A percentile compares a stretch with the other conserved stretches of the same genome.
These are phyloP conservation scores for Liodrosophila aerea DNA, from an alignment of 2,888 invertebrate genomes.

Conservation along the genomic window DNA sequence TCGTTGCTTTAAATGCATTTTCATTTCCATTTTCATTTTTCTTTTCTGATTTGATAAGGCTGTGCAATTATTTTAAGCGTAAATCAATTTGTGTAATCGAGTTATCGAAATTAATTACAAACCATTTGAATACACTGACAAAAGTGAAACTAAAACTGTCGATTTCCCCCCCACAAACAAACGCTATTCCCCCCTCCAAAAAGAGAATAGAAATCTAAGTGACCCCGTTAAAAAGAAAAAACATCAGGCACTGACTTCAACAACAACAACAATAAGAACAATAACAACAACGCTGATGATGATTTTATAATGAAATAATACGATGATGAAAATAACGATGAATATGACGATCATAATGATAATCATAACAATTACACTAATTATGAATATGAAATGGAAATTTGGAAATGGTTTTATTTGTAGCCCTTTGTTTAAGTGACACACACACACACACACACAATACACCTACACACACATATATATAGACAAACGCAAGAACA, in stretches of 20 bases:
- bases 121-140: too few relatives aligned
- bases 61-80: too few relatives aligned
- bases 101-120: too few relatives aligned
- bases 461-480: constrained; percentile 24
- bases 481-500: constrained; percentile 23
- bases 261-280: constrained; percentile 6
- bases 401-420: constrained; percentile 63
- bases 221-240: not conserved
- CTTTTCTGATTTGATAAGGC: not conserved
- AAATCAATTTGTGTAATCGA: too few relatives aligned
- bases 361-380: not conserved
- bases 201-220: too few relatives aligned
- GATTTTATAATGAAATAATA: constrained; percentile 7
- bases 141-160: too few relatives aligned
- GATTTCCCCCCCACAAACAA: too few relatives aligned
- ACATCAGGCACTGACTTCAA: constrained; percentile 1
- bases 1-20: not conserved
- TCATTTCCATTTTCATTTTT: not conserved
- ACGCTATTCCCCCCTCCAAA: too few relatives aligned
- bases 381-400: constrained; percentile 5
- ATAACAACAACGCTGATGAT: constrained; percentile 9
- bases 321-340: constrained; percentile 26
- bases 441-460: constrained; percentile 37
- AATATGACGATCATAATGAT: constrained; percentile 9
- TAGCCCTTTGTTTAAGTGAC: constrained; percentile 64